phyloP scores from a whole-genome alignment of 2,888 invertebrate species.

The Conus canariensis region DNA sequence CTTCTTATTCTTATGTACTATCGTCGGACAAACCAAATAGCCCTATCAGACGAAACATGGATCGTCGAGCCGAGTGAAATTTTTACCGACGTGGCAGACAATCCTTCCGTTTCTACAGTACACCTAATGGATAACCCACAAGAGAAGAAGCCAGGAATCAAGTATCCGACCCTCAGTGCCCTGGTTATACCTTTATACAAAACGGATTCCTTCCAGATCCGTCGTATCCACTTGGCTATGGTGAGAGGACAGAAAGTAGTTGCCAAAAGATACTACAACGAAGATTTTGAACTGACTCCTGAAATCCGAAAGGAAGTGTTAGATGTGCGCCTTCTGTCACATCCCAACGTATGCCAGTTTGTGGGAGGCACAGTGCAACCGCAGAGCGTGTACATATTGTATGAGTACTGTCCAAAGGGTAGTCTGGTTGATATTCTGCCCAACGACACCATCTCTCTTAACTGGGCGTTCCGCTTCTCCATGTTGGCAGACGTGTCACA shows the following conservation, averaged over 20 bases:
- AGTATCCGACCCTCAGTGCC: no score
- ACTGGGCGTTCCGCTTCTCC: conserved; percentile 73
- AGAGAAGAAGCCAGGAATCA: no score
- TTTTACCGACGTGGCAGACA: background rate
- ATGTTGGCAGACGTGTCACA: conserved; percentile 69
- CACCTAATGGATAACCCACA: no score
- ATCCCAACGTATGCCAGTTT: conserved; percentile 70
- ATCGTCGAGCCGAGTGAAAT: background rate
- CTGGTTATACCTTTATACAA: no score
- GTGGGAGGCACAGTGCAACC: conserved; percentile 71
- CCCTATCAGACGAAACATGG: background rate
- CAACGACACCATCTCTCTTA: conserved; percentile 72
- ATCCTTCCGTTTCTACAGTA: no score
- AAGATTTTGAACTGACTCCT: background rate
- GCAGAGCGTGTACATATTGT: conserved; percentile 67
- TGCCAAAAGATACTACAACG: background rate
- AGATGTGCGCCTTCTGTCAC: conserved; percentile 57
- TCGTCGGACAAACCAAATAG: background rate
- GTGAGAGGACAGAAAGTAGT: background rate
- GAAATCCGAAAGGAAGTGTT: background rate
- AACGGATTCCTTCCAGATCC: no score
- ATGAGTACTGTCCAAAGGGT: conserved; percentile 75
- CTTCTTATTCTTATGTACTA: background rate
- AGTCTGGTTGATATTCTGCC: conserved; percentile 70
- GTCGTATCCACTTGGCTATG: no score